phyloP scores from a whole-genome alignment of 2,888 invertebrate genomes.

The Entomobrya multifasciata region DNA sequence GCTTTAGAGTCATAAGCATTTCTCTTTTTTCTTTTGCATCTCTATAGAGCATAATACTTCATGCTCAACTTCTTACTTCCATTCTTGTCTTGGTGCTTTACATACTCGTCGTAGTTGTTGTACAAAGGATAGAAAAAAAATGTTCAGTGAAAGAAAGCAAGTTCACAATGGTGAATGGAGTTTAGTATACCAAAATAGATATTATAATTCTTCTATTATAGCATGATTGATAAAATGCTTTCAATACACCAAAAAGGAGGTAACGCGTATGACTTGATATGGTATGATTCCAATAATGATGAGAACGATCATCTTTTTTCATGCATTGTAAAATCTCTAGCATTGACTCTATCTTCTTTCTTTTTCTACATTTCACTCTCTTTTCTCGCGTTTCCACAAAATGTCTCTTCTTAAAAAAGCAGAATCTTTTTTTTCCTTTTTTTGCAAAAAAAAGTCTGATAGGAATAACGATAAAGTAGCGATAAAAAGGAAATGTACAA shows the following conservation, averaged over 20 bases:
- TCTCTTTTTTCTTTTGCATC: conserved; percentile 10
- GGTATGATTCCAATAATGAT: conserved; percentile 46
- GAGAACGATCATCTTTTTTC: conserved; percentile 46
- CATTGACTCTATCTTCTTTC: conserved; percentile 37
- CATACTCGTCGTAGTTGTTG: not conserved
- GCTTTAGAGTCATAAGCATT: conserved; percentile 44
- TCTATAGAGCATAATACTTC: not conserved
- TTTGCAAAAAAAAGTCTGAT: conserved; percentile 46
- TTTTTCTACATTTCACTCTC: not conserved
- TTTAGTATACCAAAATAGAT: not conserved
- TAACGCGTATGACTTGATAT: conserved; percentile 33
- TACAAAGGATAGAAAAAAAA: not conserved
- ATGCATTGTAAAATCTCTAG: conserved; percentile 55
- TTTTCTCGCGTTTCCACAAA: conserved; percentile 13
- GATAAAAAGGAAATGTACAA: conserved; percentile 72
- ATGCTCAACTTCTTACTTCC: conserved; percentile 5
- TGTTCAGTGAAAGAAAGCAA: not conserved
- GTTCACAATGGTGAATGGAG: not conserved
- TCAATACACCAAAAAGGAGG: conserved; percentile 53
- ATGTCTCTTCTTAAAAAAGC: conserved; percentile 31
- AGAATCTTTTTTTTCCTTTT: conserved; percentile 16
- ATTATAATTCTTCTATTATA: conserved; percentile 1
- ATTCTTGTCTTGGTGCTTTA: conserved; percentile 1
- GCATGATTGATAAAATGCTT: conserved; percentile 59
- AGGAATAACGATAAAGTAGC: conserved; percentile 52